A percentile compares a stretch with the other conserved stretches of the same genome.
These are phyloP conservation scores for Petaurus breviceps DNA, from an alignment of 2,113 vertebrate genomes.

Conservation along the genomic window DNA sequence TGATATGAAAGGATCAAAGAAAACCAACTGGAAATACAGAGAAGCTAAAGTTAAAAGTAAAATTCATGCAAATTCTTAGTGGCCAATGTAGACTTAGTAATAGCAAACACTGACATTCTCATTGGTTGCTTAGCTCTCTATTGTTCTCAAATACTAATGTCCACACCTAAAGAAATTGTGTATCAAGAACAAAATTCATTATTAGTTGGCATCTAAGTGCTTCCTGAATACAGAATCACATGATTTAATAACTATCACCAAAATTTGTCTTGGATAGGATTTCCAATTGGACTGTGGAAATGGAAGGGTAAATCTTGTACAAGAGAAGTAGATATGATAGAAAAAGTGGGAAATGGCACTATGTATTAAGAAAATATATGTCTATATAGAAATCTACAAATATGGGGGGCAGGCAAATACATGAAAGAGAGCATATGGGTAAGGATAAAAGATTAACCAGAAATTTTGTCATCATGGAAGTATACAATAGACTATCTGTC, in stretches of 20 bases:
- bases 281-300: background rate
- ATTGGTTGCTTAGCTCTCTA: slow-evolving; percentile 14
- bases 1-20: background rate
- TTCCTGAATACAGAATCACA: background rate
- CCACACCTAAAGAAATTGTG: slow-evolving; percentile 44
- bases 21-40: slow-evolving; percentile 32
- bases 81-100: slow-evolving; percentile 36
- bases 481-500: background rate
- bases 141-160: slow-evolving; percentile 52
- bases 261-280: background rate
- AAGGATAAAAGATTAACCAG: background rate
- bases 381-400: background rate
- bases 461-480: background rate
- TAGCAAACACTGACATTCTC: slow-evolving; percentile 38
- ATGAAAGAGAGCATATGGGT: background rate
- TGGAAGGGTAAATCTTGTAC: background rate
- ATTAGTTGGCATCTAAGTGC: slow-evolving; percentile 38
- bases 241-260: background rate
- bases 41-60: background rate
- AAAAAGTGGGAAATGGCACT: background rate
- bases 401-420: background rate
- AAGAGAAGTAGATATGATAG: background rate
- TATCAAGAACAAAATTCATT: slow-evolving; percentile 41
- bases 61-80: background rate
- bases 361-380: background rate